Base-by-base conservation (phyloP, 1,140 invertebrate species). In the Hermetia illucens region DNA sequence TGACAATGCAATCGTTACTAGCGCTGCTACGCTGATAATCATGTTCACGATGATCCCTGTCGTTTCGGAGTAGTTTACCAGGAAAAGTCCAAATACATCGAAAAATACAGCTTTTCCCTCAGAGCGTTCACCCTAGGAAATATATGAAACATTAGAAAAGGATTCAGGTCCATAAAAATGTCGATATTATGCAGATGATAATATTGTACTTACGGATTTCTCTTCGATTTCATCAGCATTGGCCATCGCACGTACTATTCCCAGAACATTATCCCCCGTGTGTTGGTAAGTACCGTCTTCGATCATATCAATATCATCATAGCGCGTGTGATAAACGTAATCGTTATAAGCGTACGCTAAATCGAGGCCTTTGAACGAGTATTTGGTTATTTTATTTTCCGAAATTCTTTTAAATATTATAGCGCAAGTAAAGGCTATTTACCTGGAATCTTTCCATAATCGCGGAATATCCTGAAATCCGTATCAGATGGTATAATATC, bases 401-500 rank as follows among this genome's bases (percentile, higher is more conserved):
- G n/a, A n/a, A n/a, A n/a, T n/a, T n/a, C n/a, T n/a, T n/a, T n/a
- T n/a, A n/a, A n/a, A n/a, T 3, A 38, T 38, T 16, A 16, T 29
- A 16, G 21, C 6, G 21, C 15, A 8, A 5, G 21, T 19, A 5
- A 19, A 19, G 5, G 5, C 17, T 16, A 33, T n/a, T n/a, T 56
- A 78, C 79, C 79, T 38, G 79, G 79, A 27, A 84, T 59, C 49
- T 79, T 74, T 35, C 78, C 79, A 64, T 77, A 79, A 65, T 93
- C 87, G 42, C 87, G 68, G 53, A 92, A 93, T 52, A 93, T 88
- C 42, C 88, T 68, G 64, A 84, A 93, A 66, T 94, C 89, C 5
- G 90, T 93, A 61, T 93, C 88, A 15, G 82, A 85, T 21, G 88
- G 89, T 48, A 94, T 80, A 30, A 91, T 66, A 6, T 86, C 85